Conservation (phyloP, 2,797 vertebrate genomes). For the Pteronotus mesoamericanus region DNA sequence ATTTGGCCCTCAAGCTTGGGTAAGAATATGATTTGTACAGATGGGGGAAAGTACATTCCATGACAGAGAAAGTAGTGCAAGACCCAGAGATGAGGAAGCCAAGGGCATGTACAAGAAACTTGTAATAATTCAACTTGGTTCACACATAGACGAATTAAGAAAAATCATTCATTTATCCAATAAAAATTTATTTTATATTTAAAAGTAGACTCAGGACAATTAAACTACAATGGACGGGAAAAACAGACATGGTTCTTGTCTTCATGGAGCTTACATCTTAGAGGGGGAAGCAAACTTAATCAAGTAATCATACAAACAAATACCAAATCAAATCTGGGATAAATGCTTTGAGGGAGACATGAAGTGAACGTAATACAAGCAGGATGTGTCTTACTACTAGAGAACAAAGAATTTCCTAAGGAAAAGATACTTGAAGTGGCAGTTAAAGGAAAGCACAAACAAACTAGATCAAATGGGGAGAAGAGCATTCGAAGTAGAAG, state of each 20-base stretch:
- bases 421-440: background rate
- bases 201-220: background rate
- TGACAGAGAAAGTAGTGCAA: background rate
- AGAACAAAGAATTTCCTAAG: background rate
- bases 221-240: background rate
- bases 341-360: background rate
- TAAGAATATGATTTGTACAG: background rate
- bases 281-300: background rate
- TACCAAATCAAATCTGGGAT: background rate
- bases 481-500: background rate
- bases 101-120: background rate
- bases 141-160: background rate
- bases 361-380: background rate
- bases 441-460: background rate
- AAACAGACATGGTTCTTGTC: background rate
- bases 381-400: background rate
- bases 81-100: background rate
- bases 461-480: background rate
- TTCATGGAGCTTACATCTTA: background rate
- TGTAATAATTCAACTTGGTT: background rate
- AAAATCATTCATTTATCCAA: background rate
- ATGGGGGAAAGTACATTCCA: background rate
- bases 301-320: background rate
- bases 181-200: background rate
- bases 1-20: background rate